Conservation (phyloP, 2,113 vertebrate genomes). For the Scopus umbretta region DNA sequence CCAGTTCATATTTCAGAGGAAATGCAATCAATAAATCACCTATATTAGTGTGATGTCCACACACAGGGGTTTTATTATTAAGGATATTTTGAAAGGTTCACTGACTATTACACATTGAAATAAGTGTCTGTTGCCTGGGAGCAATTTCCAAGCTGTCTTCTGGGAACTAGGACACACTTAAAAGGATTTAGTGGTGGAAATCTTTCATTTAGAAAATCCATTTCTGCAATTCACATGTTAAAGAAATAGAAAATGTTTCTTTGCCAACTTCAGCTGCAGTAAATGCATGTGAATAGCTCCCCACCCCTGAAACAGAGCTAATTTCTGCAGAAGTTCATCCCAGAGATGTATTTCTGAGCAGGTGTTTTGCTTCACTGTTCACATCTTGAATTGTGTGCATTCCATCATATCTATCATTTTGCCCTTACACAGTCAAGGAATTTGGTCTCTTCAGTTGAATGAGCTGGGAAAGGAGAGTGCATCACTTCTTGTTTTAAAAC, state of each 20-base stretch:
- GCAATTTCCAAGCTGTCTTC: constrained; percentile 67
- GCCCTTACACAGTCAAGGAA: neutral
- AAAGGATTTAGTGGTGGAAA: constrained; percentile 70
- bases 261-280: constrained; percentile 35
- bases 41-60: constrained; percentile 59
- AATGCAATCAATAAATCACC: constrained; percentile 64
- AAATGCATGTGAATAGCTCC: constrained; percentile 4
- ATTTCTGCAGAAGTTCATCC: constrained; percentile 43
- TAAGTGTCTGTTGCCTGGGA: constrained; percentile 58
- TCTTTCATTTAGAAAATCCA: constrained; percentile 70
- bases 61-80: constrained; percentile 59
- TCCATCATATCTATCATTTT: constrained; percentile 6
- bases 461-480: constrained; percentile 11
- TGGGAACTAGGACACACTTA: constrained; percentile 66
- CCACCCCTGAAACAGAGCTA: constrained; percentile 25
- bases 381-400: neutral
- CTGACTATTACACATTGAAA: constrained; percentile 70
- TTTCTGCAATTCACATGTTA: constrained; percentile 65
- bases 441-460: constrained; percentile 13
- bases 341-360: neutral
- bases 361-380: constrained; percentile 34
- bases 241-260: constrained; percentile 62
- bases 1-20: constrained; percentile 60
- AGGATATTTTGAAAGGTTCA: constrained; percentile 65
- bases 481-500: constrained; percentile 20